Base-by-base conservation (phyloP, 2,888 invertebrate genomes). In the Lycocerus yunnanus region DNA sequence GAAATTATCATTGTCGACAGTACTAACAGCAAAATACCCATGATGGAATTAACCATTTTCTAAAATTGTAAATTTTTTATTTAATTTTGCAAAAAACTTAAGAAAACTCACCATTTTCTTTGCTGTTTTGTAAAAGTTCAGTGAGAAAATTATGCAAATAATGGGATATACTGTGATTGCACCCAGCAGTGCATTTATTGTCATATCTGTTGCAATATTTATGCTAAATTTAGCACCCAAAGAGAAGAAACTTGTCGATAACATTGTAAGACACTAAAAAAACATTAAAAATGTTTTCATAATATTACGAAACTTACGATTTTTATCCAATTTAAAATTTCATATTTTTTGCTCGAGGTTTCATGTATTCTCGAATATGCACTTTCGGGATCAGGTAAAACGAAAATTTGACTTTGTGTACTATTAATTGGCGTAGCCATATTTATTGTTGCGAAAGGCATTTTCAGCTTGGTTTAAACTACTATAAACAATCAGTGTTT, bases 341-440 rank as follows among this genome's bases (percentile, higher is more conserved):
- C 70, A 18, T 74, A 70, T 58, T 70, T 73, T 24, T 60, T 21
- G 13, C 61, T 63, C 11, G 66, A 20, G 1, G n/a, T 9, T 18
- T 63, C 66, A 9, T 68, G 43, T 4, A 67, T 10, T 8, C 60
- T 21, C n/a, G 13, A 24, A 24, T n/a, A 43, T 10, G 18, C 43
- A 1, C 14, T 16, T 14, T 61, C 70, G 0, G 70, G 58, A 60
- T 70, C 67, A 6, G 74, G 70, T 6, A 70, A 61, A 11, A 73
- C 58, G 24, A 70, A 70, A 43, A 73, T 70, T 67, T 70, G 74
- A 20, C 73, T 69, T n/a, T 68, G 15, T 6, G 59, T 61, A n/a
- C 15, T 70, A 21, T 71, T 74, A 15, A 70, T 67, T 15, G 74
- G 74, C 21, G 66, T 66, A 4, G 74, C 74, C 74, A 71, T 74